phyloP scores from a whole-genome alignment of 2,113 vertebrate species.

The Salvator merianae region DNA sequence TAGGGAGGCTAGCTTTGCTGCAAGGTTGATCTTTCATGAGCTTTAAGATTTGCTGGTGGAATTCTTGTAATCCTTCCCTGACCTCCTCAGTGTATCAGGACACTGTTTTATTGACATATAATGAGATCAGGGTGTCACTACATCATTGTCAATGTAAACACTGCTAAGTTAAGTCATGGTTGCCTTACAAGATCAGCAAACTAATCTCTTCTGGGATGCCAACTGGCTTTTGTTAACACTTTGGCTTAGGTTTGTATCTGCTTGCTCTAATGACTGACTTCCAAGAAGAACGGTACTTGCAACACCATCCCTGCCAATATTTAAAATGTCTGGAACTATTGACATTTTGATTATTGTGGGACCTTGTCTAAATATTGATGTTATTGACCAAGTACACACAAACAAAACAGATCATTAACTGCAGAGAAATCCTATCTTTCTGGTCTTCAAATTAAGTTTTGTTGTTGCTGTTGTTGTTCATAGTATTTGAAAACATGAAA shows the following conservation, averaged over 20 bases:
- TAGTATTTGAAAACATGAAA: constrained; percentile 21
- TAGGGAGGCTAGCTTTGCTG: constrained; percentile 45
- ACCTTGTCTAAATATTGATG: constrained; percentile 24
- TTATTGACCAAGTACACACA: constrained; percentile 41
- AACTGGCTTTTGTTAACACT: constrained; percentile 73
- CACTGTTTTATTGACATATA: constrained; percentile 87
- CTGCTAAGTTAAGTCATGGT: constrained; percentile 74
- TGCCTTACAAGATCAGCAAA: constrained; percentile 81
- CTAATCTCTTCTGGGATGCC: constrained; percentile 84
- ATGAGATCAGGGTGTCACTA: constrained; percentile 86
- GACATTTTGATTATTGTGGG: constrained; percentile 25
- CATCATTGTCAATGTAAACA: constrained; percentile 84
- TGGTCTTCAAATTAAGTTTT: constrained; percentile 3
- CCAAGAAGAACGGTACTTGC: constrained; percentile 38
- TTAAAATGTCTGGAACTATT: constrained; percentile 22
- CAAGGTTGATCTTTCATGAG: constrained; percentile 53
- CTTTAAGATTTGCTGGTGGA: constrained; percentile 63
- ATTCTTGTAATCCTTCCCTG: constrained; percentile 78
- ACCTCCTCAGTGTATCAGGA: constrained; percentile 72
- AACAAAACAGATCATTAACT: constrained; percentile 16
- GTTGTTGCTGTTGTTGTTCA: background rate
- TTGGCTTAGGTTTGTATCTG: constrained; percentile 60
- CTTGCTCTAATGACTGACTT: constrained; percentile 45
- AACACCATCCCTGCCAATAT: constrained; percentile 30
- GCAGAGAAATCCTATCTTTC: background rate